phyloP scores from a whole-genome alignment of 2,797 vertebrate genomes.

The Chromobotia macracanthus region DNA sequence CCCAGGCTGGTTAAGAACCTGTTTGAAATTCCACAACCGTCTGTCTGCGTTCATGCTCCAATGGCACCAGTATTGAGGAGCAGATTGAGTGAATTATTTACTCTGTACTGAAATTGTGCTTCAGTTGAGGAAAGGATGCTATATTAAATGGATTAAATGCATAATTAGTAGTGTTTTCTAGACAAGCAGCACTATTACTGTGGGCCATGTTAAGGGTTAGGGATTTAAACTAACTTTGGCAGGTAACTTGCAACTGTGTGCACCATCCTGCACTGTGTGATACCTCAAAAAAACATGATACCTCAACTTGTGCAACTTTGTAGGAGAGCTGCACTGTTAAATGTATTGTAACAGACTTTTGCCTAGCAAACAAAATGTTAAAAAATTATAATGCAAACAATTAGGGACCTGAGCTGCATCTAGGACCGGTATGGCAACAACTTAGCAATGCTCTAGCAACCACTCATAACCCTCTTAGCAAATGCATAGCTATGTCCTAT shows the following conservation, averaged over 20 bases:
- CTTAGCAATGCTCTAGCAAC: no score
- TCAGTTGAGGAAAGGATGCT: slow-evolving; percentile 19
- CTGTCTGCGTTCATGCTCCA: slow-evolving; percentile 35
- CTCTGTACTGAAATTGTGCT: slow-evolving; percentile 32
- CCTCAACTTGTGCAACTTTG: no score
- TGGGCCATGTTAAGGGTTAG: neutral
- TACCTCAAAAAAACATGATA: neutral
- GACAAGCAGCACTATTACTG: neutral
- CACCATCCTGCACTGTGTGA: neutral
- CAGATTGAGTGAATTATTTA: slow-evolving; percentile 32
- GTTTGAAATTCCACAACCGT: slow-evolving; percentile 62
- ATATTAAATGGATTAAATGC: slow-evolving; percentile 34
- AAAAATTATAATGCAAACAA: no score
- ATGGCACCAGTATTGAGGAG: slow-evolving; percentile 21
- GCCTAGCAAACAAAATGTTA: no score
- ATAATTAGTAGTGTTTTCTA: slow-evolving; percentile 33
- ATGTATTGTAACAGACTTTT: no score
- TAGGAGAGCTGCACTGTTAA: no score
- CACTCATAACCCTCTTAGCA: no score
- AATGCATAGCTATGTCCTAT: no score
- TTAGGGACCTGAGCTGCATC: no score
- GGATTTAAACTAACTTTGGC: slow-evolving; percentile 14
- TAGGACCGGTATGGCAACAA: no score
- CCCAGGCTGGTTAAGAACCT: slow-evolving; percentile 55
- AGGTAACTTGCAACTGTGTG: no score